A percentile compares a stretch with the other conserved stretches of the same genome.
These are phyloP conservation scores for Pentalonia nigronervosa DNA, from an alignment of 1,140 invertebrate species.

Conservation along the genomic window DNA sequence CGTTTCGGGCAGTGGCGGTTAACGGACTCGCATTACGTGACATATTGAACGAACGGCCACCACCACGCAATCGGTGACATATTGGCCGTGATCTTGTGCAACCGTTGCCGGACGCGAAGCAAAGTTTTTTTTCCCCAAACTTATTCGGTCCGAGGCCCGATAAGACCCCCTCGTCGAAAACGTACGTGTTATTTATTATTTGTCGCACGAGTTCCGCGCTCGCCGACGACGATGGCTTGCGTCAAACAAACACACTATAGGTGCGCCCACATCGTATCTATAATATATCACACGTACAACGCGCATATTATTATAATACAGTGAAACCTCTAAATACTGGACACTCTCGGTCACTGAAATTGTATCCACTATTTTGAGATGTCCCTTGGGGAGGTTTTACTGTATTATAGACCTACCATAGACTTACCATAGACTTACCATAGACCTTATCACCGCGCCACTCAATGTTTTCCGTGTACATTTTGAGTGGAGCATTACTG, in stretches of 20 bases:
- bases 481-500: not conserved
- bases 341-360: no score
- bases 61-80: not conserved
- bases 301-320: no score
- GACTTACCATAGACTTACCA: no score
- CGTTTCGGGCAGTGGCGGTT: not conserved
- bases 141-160: not conserved
- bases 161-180: not conserved
- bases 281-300: no score
- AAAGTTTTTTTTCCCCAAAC: not conserved
- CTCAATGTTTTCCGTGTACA: not conserved
- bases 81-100: not conserved
- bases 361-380: no score
- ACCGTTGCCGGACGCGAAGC: not conserved
- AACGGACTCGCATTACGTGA: conserved; percentile 14
- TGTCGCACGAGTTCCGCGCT: not conserved
- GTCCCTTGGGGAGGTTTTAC: no score
- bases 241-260: not conserved
- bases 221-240: no score
- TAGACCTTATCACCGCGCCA: not conserved
- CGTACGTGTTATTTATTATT: not conserved
- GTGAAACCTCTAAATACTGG: no score
- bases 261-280: no score
- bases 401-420: no score
- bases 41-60: not conserved